Conservation (phyloP, 2,888 invertebrate genomes). For the Syrista parreyssii region DNA sequence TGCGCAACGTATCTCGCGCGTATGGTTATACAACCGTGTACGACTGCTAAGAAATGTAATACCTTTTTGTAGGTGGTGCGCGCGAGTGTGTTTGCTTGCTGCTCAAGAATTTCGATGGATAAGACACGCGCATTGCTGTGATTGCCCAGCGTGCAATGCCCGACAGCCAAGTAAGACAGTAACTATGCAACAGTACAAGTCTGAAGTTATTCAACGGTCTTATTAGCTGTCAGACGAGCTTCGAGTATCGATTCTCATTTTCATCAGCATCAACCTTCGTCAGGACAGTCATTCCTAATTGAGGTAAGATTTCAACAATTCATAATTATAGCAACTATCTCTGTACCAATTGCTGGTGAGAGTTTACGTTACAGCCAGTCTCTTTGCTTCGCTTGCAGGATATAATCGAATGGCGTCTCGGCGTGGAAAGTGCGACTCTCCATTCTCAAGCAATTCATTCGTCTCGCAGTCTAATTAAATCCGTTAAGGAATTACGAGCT, state of each 20-base stretch:
- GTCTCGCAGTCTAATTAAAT: neutral
- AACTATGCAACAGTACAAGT: neutral
- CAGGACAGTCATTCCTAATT: neutral
- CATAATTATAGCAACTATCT: neutral
- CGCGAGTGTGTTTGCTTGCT: neutral
- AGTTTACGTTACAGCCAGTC: neutral
- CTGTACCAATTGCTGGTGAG: neutral
- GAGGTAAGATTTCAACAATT: neutral
- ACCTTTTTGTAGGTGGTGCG: neutral
- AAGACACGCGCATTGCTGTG: neutral
- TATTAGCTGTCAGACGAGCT: neutral
- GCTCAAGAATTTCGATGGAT: neutral
- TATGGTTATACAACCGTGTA: neutral
- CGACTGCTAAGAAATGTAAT: neutral
- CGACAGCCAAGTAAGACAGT: neutral
- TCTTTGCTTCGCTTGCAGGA: neutral
- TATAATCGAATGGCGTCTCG: neutral
- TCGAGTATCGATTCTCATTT: neutral
- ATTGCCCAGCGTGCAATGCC: neutral
- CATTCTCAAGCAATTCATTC: neutral
- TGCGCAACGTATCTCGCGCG: slow-evolving; percentile 15
- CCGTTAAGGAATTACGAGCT: neutral
- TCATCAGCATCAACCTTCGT: neutral
- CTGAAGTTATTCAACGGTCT: no score
- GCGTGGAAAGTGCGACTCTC: neutral